Evolutionary conservation across 2,113 vertebrate species (phyloP).

Genomic region (Arvicanthis niloticus): DNA sequence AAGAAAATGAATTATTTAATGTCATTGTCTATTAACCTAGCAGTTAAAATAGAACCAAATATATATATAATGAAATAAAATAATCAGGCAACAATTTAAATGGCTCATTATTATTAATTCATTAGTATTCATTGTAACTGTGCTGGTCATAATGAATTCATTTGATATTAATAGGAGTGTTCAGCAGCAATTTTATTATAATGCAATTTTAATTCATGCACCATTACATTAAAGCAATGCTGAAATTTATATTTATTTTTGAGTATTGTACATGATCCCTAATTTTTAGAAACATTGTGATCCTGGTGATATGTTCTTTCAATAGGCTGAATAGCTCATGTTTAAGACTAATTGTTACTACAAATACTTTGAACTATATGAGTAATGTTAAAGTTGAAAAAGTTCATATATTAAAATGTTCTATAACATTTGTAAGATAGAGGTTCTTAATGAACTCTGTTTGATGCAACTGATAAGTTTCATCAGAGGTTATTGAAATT

Average conservation of each 20-base stretch:
- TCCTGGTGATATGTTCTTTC: constrained; percentile 57
- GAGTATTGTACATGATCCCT: constrained; percentile 72
- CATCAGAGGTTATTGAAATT: neutral
- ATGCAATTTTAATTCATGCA: constrained; percentile 88
- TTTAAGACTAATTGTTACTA: neutral
- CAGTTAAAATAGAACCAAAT: constrained; percentile 87
- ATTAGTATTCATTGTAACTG: constrained; percentile 88
- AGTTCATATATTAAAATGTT: neutral
- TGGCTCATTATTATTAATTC: constrained; percentile 90
- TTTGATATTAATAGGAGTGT: constrained; percentile 89
- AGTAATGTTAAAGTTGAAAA: constrained; percentile 25
- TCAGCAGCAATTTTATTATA: constrained; percentile 88
- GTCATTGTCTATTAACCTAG: constrained; percentile 88
- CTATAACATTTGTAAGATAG: neutral
- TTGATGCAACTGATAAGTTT: neutral
- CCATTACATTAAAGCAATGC: constrained; percentile 86
- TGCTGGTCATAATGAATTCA: constrained; percentile 90
- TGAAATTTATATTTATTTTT: constrained; percentile 88
- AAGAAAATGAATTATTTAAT: constrained; percentile 85
- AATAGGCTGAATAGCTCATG: constrained; percentile 56
- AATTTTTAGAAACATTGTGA: constrained; percentile 80
- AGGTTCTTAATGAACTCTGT: neutral
- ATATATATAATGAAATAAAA: constrained; percentile 91
- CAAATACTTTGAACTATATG: neutral
- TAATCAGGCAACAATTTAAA: constrained; percentile 89